Evolutionary conservation across 2,113 vertebrate genomes (phyloP).

Genomic region (Solea solea): DNA sequence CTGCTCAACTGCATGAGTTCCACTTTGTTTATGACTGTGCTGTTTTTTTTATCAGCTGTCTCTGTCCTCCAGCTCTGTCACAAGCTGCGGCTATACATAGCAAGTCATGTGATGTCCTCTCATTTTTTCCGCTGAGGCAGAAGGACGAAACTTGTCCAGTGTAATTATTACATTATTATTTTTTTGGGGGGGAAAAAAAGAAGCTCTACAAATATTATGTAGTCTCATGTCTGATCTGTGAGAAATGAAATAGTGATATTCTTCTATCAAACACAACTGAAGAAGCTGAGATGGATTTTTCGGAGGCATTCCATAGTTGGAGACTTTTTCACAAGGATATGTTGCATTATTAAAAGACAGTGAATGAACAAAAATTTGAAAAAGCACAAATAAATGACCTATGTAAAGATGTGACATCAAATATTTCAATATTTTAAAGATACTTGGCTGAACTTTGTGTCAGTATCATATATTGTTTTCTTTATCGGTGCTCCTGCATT

Average conservation of each 20-base stretch:
- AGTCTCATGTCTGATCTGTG: conserved; percentile 1
- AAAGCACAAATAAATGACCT: too few species aligned
- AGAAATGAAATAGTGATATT: neutral
- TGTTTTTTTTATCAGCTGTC: conserved; percentile 33
- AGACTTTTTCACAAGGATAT: too few species aligned
- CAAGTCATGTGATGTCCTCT: conserved; percentile 48
- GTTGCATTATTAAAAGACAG: too few species aligned
- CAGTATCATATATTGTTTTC: too few species aligned
- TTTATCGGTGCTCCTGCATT: too few species aligned
- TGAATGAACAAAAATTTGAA: too few species aligned
- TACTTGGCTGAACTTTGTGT: neutral
- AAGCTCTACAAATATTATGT: too few species aligned
- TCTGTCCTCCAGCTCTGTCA: conserved; percentile 52
- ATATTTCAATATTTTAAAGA: neutral
- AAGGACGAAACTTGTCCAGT: conserved; percentile 23
- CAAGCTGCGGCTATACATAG: conserved; percentile 60
- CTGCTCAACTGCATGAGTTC: neutral
- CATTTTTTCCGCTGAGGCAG: conserved; percentile 23
- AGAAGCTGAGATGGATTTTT: neutral
- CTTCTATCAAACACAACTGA: neutral
- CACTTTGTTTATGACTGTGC: conserved; percentile 40
- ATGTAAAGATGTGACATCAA: too few species aligned
- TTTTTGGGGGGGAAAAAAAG: neutral
- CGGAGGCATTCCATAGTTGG: too few species aligned
- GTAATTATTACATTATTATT: conserved; percentile 8